These are phyloP conservation scores for Salvelinus sp. DNA, from an alignment of 2,113 vertebrate species.

Conservation along the genomic window DNA sequence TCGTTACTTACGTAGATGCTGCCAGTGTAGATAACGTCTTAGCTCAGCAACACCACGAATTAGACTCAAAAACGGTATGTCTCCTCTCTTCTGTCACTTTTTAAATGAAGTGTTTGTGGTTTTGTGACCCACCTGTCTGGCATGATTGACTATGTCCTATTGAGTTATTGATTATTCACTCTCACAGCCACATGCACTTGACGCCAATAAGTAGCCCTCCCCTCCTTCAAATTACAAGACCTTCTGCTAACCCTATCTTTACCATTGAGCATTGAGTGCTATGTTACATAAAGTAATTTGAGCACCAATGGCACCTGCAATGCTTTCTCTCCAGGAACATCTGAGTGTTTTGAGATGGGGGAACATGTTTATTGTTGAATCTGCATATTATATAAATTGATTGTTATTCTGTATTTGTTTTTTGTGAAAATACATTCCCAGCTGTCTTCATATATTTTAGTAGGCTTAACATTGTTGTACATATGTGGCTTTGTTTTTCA, in stretches of 20 bases:
- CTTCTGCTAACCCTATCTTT: constrained; percentile 24
- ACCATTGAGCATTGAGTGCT: constrained; percentile 4
- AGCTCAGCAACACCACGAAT: constrained; percentile 95
- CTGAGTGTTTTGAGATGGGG: background rate
- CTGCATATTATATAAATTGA: background rate
- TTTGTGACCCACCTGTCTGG: constrained; percentile 57
- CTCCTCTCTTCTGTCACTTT: constrained; percentile 38
- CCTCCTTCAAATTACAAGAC: background rate
- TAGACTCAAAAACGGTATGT: constrained; percentile 99
- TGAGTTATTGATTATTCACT: constrained; percentile 29
- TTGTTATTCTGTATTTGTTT: constrained; percentile 2
- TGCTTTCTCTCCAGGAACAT: background rate
- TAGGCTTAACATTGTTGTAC: background rate
- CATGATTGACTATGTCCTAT: constrained; percentile 51
- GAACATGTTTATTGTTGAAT: constrained; percentile 9
- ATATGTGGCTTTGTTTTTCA: background rate
- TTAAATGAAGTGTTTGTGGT: constrained; percentile 40
- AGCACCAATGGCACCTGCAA: background rate
- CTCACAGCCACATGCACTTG: constrained; percentile 33
- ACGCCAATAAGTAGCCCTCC: constrained; percentile 26
- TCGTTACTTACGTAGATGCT: constrained; percentile 95
- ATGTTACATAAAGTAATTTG: background rate
- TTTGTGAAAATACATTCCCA: background rate
- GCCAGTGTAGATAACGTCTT: constrained; percentile 98
- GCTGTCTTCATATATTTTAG: background rate